Conservation (phyloP, 1,140 invertebrate genomes). For the Ylistrum balloti region DNA sequence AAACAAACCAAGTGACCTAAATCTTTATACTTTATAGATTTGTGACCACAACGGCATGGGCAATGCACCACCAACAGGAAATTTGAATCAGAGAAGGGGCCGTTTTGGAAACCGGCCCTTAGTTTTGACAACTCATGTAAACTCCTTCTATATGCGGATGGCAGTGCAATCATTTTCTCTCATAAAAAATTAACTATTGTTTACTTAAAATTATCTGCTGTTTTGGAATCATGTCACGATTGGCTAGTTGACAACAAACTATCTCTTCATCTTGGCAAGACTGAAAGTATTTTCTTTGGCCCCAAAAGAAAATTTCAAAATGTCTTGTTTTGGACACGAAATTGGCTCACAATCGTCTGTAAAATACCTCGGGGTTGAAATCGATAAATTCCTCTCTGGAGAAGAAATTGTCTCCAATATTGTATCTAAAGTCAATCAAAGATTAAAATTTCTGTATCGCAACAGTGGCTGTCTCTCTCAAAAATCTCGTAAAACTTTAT, state of each 20-base stretch:
- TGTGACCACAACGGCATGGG: no score
- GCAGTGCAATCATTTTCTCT: constrained; percentile 54
- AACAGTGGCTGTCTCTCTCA: constrained; percentile 47
- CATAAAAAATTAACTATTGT: constrained; percentile 46
- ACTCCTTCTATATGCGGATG: constrained; percentile 64
- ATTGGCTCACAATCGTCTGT: no score
- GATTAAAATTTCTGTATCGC: constrained; percentile 52
- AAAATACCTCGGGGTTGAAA: no score
- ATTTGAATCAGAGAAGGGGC: no score
- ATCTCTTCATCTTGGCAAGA: constrained; percentile 63
- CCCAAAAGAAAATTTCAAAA: constrained; percentile 43
- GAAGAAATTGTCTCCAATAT: constrained; percentile 47
- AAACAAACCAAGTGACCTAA: no score
- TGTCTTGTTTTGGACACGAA: no score
- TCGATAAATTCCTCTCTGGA: constrained; percentile 35
- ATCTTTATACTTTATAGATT: no score
- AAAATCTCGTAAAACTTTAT: background rate
- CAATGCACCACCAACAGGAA: no score
- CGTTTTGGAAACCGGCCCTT: no score
- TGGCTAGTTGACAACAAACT: constrained; percentile 60
- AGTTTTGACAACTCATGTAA: constrained; percentile 50
- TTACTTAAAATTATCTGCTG: constrained; percentile 40
- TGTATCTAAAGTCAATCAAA: constrained; percentile 50
- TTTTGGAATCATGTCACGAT: constrained; percentile 44
- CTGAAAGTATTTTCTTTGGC: constrained; percentile 59